Evolutionary conservation across 2,888 invertebrate genomes (phyloP).

Genomic region (Melipona beecheii): DNA sequence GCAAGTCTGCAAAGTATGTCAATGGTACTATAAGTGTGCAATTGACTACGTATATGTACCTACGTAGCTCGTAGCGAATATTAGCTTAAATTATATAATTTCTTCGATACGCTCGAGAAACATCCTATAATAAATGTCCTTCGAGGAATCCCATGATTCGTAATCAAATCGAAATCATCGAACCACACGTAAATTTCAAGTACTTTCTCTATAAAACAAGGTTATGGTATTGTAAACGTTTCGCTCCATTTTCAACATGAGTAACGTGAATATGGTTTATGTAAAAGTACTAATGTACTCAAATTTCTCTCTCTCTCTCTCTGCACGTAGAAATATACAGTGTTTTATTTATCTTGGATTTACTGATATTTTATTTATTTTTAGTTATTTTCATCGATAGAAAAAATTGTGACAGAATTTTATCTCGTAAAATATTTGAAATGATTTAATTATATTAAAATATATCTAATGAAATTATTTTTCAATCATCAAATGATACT

Average conservation of each 20-base stretch:
- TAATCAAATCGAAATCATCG: constrained; percentile 49
- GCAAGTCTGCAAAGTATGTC: constrained; percentile 18
- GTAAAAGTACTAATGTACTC: neutral
- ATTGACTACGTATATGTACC: no score
- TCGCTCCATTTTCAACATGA: constrained; percentile 55
- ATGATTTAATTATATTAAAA: no score
- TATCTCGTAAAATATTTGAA: no score
- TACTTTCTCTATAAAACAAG: constrained; percentile 65
- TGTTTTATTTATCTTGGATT: no score
- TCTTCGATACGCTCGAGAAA: constrained; percentile 45
- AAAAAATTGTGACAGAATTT: no score
- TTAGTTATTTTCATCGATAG: no score
- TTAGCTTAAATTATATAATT: constrained; percentile 47
- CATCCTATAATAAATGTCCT: constrained; percentile 28
- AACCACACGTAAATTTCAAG: constrained; percentile 48
- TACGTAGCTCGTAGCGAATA: neutral
- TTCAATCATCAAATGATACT: no score
- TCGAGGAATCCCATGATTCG: constrained; percentile 37
- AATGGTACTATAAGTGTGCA: neutral
- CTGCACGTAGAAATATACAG: neutral
- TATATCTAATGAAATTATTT: no score
- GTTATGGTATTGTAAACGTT: constrained; percentile 50
- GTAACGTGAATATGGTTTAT: neutral
- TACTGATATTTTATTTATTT: no score
- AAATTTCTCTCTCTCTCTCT: neutral